Base-by-base conservation (phyloP, 2,797 vertebrate species). In the Bufotes viridis region DNA sequence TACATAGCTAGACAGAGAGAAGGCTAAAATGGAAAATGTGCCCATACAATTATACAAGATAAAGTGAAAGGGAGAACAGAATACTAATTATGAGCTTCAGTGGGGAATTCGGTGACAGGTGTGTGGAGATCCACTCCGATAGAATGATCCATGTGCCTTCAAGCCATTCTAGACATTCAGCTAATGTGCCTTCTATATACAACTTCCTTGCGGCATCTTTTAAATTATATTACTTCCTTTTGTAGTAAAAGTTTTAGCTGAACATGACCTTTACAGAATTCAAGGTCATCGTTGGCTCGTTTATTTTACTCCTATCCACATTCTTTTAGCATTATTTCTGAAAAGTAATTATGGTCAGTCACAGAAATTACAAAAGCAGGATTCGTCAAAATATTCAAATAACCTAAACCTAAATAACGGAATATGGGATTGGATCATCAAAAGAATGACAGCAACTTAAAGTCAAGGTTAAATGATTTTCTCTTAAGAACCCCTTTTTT, bases 1-100 rank as follows among this genome's bases (percentile, higher is more conserved):
- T 82, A 78, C 74, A 87, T 82, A 89, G 67, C 84, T 78, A 70
- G 80, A 89, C 55, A 86, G 55, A 78, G 84, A 78, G 76, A 84
- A 72, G 72, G 79, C 61, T 84, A 51, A 63, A 79, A 88, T 65
- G 72, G 75, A 76, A 88, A 89, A 60, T 69, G 79, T 61, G 49
- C 67, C 60, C 34, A 60, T 75, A 72, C 75, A 83, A 86, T 86
- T 86, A 89, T 75, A 89, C 69, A 89, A 65, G 60, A 49, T 57
- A 17, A 87, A 55, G 12, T 76, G 60, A 87, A 78, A 74, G 34
- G 34, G 81, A 87, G 81, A 17, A 83, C 72, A 75, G 58, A 78
- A 83, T 69, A 67, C 79, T 87, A 87, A 87, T 82, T 87, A 87
- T 76, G 55, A 82, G 58, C 69, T 81, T 75, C 67, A 75, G 67